Percentiles rank a stretch among this genome's conserved stretches.
phyloP scores from a whole-genome alignment of 2,888 invertebrate species.

The Shargacucullia verbasci region DNA sequence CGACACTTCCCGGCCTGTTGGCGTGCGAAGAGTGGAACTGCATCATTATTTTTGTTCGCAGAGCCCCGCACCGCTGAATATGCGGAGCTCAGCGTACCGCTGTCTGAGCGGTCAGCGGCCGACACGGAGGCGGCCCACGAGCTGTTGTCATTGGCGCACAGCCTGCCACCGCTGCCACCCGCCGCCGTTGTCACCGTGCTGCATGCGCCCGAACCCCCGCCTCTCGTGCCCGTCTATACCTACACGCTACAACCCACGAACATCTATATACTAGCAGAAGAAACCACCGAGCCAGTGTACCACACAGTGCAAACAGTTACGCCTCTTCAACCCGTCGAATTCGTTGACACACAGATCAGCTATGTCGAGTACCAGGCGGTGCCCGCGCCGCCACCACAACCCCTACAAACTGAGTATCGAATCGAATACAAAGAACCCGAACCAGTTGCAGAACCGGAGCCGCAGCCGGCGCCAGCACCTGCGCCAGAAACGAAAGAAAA shows the following conservation, averaged over 20 bases:
- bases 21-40: conserved; percentile 25
- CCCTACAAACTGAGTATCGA: conserved; percentile 46
- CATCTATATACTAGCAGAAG: conserved; percentile 76
- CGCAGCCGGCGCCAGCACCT: conserved; percentile 29
- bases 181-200: conserved; percentile 87
- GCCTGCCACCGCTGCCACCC: conserved; percentile 93
- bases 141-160: conserved; percentile 92
- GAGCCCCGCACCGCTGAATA: conserved; percentile 59
- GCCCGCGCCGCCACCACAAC: conserved; percentile 19
- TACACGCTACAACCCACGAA: conserved; percentile 91
- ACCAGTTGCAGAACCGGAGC: conserved; percentile 13
- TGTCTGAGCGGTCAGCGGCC: conserved; percentile 91
- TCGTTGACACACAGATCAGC: conserved; percentile 70
- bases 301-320: conserved; percentile 70
- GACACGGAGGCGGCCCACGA: conserved; percentile 97
- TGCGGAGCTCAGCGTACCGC: conserved; percentile 80
- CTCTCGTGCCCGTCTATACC: conserved; percentile 87
- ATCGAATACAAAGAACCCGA: conserved; percentile 41
- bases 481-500: conserved; percentile 44
- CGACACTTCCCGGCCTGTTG: not conserved
- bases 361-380: conserved; percentile 70
- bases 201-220: conserved; percentile 74
- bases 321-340: conserved; percentile 71
- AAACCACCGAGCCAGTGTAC: conserved; percentile 71
- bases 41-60: conserved; percentile 43